phyloP scores from a whole-genome alignment of 2,888 invertebrate species.

The Congeria kusceri region DNA sequence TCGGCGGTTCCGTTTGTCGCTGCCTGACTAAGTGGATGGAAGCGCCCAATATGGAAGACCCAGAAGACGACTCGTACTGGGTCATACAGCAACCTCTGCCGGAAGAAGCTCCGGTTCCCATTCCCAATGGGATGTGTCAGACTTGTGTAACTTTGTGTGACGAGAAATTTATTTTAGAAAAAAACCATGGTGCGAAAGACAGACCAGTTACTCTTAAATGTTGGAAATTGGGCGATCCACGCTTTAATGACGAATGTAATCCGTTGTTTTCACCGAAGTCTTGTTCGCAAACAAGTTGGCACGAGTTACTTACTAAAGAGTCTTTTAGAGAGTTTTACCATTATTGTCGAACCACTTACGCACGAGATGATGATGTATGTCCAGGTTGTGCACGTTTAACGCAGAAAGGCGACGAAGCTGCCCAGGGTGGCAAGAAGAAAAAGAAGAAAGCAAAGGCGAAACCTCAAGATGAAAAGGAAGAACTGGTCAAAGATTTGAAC shows the following conservation, averaged over 20 bases:
- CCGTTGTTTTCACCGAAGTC: slow-evolving; percentile 70
- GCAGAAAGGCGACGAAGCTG: slow-evolving; percentile 39
- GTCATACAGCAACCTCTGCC: slow-evolving; percentile 51
- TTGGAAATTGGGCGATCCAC: slow-evolving; percentile 74
- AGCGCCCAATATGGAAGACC: slow-evolving; percentile 62
- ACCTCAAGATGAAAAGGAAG: slow-evolving; percentile 35
- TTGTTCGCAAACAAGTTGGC: slow-evolving; percentile 67
- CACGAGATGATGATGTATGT: slow-evolving; percentile 57
- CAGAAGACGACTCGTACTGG: slow-evolving; percentile 74
- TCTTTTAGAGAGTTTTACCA: slow-evolving; percentile 69
- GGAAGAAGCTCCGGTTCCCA: slow-evolving; percentile 29
- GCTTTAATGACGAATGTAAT: slow-evolving; percentile 72
- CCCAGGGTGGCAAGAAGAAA: slow-evolving; percentile 41
- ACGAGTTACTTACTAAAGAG: slow-evolving; percentile 57
- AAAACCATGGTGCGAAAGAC: slow-evolving; percentile 57
- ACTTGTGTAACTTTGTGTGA: slow-evolving; percentile 68
- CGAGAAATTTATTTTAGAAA: slow-evolving; percentile 66
- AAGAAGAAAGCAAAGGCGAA: slow-evolving; percentile 61
- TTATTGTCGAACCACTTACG: slow-evolving; percentile 64
- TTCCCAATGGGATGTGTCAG: slow-evolving; percentile 55
- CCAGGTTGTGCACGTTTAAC: slow-evolving; percentile 54
- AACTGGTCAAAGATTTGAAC: slow-evolving; percentile 44
- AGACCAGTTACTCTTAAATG: slow-evolving; percentile 67
- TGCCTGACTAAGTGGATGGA: slow-evolving; percentile 75
- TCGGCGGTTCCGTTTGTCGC: slow-evolving; percentile 75